A percentile compares a stretch with the other conserved stretches of the same genome.
Conservation (phyloP, 1,140 invertebrate species). For the Dendrolimus punctatus region DNA sequence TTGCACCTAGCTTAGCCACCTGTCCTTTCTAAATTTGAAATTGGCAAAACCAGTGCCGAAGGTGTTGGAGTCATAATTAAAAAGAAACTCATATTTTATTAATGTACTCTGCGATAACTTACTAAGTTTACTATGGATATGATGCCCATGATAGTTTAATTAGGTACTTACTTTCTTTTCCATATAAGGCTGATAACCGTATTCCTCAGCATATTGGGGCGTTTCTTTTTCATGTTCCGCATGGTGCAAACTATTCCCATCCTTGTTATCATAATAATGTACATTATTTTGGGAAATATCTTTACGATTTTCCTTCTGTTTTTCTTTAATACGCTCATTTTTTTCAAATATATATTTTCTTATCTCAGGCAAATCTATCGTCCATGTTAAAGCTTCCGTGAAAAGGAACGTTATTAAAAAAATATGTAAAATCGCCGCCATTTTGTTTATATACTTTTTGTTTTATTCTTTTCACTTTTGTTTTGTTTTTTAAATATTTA, state of each 20-base stretch:
- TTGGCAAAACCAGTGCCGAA: too few species aligned
- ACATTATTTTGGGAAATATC: constrained; percentile 1
- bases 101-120: too few species aligned
- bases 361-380: constrained; percentile 39
- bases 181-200: constrained; percentile 31
- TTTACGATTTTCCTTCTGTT: constrained; percentile 12
- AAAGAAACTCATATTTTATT: too few species aligned
- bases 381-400: constrained; percentile 34
- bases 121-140: too few species aligned
- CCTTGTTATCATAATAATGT: constrained; percentile 15
- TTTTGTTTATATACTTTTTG: background rate
- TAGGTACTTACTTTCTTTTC: constrained; percentile 35
- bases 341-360: constrained; percentile 29
- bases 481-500: background rate
- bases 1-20: too few species aligned
- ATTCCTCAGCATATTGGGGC: constrained; percentile 25
- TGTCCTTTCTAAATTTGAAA: too few species aligned
- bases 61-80: too few species aligned
- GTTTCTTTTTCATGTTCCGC: constrained; percentile 6
- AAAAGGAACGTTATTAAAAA: constrained; percentile 6
- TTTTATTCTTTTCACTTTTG: background rate
- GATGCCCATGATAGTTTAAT: too few species aligned
- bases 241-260: constrained; percentile 20
- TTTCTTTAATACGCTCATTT: constrained; percentile 13
- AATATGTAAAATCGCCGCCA: background rate